Evolutionary conservation across 2,113 vertebrate species (phyloP).

Genomic region (Varanus komodoensis): DNA sequence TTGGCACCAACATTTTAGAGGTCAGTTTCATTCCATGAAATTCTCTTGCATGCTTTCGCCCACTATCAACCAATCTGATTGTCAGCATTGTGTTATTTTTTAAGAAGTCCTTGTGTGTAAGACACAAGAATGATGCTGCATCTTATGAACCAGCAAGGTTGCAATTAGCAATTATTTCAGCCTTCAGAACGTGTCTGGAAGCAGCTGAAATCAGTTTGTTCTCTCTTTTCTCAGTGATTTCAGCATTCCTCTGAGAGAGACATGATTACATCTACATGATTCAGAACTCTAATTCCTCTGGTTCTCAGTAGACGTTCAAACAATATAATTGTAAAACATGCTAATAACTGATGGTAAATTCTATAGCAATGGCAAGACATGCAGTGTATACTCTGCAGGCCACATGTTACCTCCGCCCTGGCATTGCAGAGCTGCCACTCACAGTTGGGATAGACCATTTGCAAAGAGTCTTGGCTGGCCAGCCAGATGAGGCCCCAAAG

Average conservation of each 20-base stretch:
- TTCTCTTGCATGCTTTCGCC: background rate
- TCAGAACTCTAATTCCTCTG: constrained; percentile 67
- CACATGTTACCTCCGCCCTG: background rate
- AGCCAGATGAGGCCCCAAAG: background rate
- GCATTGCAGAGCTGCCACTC: background rate
- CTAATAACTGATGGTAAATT: constrained; percentile 1
- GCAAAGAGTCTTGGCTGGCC: background rate
- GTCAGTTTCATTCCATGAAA: background rate
- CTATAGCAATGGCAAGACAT: constrained; percentile 15
- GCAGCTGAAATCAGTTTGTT: constrained; percentile 56
- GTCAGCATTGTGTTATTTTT: constrained; percentile 33
- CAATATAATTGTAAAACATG: constrained; percentile 30
- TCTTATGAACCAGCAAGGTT: constrained; percentile 58
- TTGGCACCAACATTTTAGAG: no score
- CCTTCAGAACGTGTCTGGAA: constrained; percentile 54
- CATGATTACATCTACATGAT: constrained; percentile 66
- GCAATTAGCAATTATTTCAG: constrained; percentile 61
- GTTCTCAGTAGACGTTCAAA: constrained; percentile 41
- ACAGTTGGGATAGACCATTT: background rate
- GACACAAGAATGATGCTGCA: constrained; percentile 52
- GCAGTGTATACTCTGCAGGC: background rate
- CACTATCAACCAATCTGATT: constrained; percentile 7
- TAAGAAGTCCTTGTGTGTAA: constrained; percentile 40
- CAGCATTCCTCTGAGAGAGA: constrained; percentile 61
- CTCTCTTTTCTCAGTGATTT: constrained; percentile 57